Conservation (phyloP, 2,888 invertebrate species). For the Ecliptopera silaceata region DNA sequence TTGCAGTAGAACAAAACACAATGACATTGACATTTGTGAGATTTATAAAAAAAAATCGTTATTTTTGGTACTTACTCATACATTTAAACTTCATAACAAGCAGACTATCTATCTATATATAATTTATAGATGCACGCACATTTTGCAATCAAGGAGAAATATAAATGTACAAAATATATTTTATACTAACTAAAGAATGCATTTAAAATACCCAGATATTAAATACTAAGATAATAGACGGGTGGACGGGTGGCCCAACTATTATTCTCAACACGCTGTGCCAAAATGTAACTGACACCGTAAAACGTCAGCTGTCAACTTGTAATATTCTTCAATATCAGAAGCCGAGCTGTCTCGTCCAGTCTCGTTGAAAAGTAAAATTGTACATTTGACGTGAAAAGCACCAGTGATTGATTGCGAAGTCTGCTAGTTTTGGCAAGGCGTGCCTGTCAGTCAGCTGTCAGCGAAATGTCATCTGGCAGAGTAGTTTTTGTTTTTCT, state of each 20-base stretch:
- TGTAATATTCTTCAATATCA: slow-evolving; percentile 8
- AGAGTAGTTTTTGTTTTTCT: slow-evolving; percentile 6
- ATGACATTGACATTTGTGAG: not conserved
- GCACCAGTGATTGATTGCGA: slow-evolving; percentile 27
- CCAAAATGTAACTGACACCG: not conserved
- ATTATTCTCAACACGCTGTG: not conserved
- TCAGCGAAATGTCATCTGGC: slow-evolving; percentile 18
- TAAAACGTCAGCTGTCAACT: not conserved
- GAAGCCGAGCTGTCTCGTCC: slow-evolving; percentile 8
- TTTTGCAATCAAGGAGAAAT: too few species aligned
- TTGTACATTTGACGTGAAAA: slow-evolving; percentile 23
- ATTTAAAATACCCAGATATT: too few species aligned
- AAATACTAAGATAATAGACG: too few species aligned
- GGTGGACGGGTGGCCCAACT: too few species aligned
- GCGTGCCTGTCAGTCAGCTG: slow-evolving; percentile 19
- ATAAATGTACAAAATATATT: too few species aligned
- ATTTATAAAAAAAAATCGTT: not conserved
- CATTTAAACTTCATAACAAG: too few species aligned
- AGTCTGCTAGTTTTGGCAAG: slow-evolving; percentile 30
- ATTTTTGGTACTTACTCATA: not conserved
- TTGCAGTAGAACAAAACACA: not conserved
- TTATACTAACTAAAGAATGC: too few species aligned
- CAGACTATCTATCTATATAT: too few species aligned
- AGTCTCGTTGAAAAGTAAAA: slow-evolving; percentile 22
- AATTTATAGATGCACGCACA: too few species aligned